A percentile compares a stretch with the other conserved stretches of the same genome.
Conservation (phyloP, 1,140 invertebrate species). For the Mya arenaria region DNA sequence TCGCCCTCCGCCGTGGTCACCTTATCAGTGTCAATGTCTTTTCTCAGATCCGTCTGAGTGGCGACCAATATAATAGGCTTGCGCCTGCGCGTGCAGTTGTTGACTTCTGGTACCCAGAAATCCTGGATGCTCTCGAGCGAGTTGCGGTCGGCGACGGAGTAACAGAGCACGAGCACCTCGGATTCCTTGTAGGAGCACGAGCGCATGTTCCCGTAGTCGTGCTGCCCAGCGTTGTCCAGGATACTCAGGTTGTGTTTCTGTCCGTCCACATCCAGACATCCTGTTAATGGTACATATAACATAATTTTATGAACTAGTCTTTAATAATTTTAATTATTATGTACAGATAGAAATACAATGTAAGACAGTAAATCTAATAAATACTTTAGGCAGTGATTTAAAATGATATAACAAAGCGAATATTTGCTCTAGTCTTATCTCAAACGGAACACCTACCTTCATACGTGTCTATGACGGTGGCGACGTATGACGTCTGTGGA, state of each 20-base stretch:
- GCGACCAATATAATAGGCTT: constrained; percentile 41
- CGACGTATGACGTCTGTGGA: constrained; percentile 47
- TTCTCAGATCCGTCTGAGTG: constrained; percentile 50
- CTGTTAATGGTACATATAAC: background rate
- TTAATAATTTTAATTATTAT: background rate
- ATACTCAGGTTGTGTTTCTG: constrained; percentile 48
- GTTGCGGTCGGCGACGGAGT: constrained; percentile 98
- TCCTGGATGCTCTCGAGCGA: constrained; percentile 99
- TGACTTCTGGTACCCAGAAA: constrained; percentile 86
- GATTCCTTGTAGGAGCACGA: constrained; percentile 48
- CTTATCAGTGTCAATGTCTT: background rate
- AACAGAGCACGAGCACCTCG: constrained; percentile 99
- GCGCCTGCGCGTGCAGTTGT: constrained; percentile 63
- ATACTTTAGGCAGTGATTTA: no score
- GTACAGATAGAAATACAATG: background rate
- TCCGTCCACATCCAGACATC: constrained; percentile 42
- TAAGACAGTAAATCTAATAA: background rate
- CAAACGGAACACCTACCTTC: constrained; percentile 22
- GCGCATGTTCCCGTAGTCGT: constrained; percentile 55
- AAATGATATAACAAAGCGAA: no score
- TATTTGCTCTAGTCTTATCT: background rate
- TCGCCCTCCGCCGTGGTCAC: constrained; percentile 28
- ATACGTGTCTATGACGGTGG: constrained; percentile 41
- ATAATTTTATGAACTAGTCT: background rate
- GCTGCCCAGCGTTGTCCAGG: constrained; percentile 53